Base-by-base conservation (phyloP, 2,113 vertebrate species). In the Fukomys damarensis region DNA sequence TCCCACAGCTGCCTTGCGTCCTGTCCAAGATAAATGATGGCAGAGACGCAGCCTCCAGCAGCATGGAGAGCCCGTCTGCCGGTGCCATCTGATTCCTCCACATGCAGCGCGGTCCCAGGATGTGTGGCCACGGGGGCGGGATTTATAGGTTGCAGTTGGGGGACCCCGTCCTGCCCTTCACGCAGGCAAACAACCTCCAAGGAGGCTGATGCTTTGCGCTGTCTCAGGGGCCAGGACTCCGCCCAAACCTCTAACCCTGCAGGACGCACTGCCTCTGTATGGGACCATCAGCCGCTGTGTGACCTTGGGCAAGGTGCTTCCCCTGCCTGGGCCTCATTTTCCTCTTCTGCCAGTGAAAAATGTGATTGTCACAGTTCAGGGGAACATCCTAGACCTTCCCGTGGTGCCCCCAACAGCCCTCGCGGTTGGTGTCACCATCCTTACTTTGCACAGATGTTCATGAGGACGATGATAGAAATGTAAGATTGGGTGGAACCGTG, bases 1-100 rank as follows among this genome's bases (percentile, higher is more conserved):
- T 93, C 74, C 43, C 66, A 4, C 49, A 13, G 35, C 70, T 81
- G 41, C 87, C 96, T 94, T 83, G 89, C 35, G 72, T 86, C 88
- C 91, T 95, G 89, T 97, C 97, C 97, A 95, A 74, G 87, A 95
- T 96, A 96, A 96, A 86, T 79, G 93, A 96, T 90, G 96, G 93
- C 59, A 61, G 81, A 0, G 1, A 14, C 0, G 77, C 81, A 10
- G 46, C 88, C 95, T 97, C 84, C 94, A 81, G 94, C 3, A 80
- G 94, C 96, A 35, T 83, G 95, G 96, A 41, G 97, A 94, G 91
- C 35, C 96, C 95, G 91, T 96, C 97, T 97, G 97, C 96, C 49
- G 77, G 82, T 79, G 89, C 97, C 97, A 97, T 94, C 97, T 97
- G 97, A 98, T 12, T 41, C 59, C 93, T 89, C 95, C 77, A 94